phyloP scores from a whole-genome alignment of 2,113 vertebrate genomes.

The Suncus etruscus region DNA sequence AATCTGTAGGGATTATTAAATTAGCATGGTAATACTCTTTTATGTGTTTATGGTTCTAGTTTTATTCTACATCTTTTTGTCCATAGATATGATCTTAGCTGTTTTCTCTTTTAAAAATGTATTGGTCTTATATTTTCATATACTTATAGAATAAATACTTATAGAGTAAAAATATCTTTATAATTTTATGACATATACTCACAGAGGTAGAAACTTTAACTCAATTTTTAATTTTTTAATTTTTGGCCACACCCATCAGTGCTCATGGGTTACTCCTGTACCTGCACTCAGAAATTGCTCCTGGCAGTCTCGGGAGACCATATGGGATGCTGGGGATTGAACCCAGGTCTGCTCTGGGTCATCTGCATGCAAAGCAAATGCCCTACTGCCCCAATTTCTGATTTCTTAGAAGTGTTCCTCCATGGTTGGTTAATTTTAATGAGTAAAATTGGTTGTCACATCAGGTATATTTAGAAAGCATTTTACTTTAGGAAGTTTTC shows the following conservation, averaged over 20 bases:
- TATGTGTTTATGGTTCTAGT: background rate
- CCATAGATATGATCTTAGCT: background rate
- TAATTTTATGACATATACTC: background rate
- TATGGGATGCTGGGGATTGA: no score
- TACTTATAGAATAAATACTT: background rate
- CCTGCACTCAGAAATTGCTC: no score
- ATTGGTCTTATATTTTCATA: background rate
- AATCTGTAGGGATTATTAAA: background rate
- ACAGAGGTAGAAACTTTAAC: background rate
- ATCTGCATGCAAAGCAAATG: no score
- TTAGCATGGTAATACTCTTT: background rate
- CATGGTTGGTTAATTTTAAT: background rate
- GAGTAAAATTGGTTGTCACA: background rate
- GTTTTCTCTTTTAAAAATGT: slow-evolving; percentile 35
- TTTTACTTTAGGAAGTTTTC: background rate
- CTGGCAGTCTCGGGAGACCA: no score
- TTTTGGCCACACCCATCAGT: no score
- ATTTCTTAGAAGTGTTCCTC: background rate
- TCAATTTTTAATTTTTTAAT: background rate
- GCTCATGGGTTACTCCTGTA: no score
- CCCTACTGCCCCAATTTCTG: background rate
- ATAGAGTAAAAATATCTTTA: background rate
- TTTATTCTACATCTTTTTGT: background rate
- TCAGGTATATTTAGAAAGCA: slow-evolving; percentile 26
- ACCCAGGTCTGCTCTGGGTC: no score